A percentile compares a stretch with the other conserved stretches of the same genome.
phyloP scores from a whole-genome alignment of 2,113 vertebrate species.

The Puffinus mauretanicus region DNA sequence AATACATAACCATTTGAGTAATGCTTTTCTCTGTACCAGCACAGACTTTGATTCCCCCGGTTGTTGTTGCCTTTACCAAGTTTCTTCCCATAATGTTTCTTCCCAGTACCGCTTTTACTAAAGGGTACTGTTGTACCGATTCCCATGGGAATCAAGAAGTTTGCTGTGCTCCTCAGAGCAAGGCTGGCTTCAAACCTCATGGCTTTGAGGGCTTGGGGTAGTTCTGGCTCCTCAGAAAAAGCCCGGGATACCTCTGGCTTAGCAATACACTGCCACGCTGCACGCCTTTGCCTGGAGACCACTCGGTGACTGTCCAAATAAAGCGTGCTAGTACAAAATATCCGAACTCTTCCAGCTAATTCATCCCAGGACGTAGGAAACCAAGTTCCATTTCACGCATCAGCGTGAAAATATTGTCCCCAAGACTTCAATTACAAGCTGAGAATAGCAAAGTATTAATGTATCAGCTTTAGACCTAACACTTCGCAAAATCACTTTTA shows the following conservation, averaged over 20 bases:
- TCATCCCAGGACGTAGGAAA: neutral
- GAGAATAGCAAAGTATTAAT: too few relatives aligned
- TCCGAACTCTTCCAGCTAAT: rapidly evolving
- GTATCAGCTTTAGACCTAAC: too few relatives aligned
- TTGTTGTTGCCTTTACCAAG: neutral
- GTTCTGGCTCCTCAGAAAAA: neutral
- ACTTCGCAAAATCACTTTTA: too few relatives aligned
- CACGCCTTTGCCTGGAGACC: rapidly evolving
- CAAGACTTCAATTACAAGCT: neutral
- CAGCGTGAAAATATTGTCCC: too few relatives aligned
- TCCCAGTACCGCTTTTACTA: neutral
- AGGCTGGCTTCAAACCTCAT: rapidly evolving
- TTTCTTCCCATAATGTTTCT: neutral
- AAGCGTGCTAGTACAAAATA: rapidly evolving
- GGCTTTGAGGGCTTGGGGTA: too few relatives aligned
- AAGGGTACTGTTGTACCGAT: rapidly evolving
- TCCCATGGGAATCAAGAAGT: neutral
- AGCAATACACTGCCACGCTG: rapidly evolving
- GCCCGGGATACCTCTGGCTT: rapidly evolving
- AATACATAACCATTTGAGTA: rapidly evolving
- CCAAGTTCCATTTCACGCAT: neutral
- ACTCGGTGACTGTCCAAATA: rapidly evolving
- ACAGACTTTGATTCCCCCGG: rapidly evolving
- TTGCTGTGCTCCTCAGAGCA: rapidly evolving
- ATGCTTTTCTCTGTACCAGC: neutral